Percentiles rank a stretch among this genome's conserved stretches.
Conservation (phyloP, 2,797 vertebrate species). For the Todus mexicanus region DNA sequence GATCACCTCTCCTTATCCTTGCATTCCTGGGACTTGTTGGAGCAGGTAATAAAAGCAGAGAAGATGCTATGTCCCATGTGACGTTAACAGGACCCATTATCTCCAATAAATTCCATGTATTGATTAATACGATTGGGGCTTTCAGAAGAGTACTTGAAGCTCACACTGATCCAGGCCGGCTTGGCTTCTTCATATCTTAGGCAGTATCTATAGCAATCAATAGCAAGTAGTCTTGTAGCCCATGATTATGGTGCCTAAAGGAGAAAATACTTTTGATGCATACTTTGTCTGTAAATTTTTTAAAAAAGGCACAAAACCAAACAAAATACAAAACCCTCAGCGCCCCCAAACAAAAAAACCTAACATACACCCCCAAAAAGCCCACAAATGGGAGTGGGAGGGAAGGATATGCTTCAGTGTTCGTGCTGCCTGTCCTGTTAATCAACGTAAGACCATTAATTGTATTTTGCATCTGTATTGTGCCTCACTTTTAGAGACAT, state of each 20-base stretch:
- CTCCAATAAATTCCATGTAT: neutral
- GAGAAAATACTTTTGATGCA: neutral
- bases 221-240: neutral
- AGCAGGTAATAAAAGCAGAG: constrained; percentile 78
- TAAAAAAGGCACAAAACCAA: neutral
- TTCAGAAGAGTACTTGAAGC: neutral
- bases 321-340: neutral
- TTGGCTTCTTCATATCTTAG: neutral
- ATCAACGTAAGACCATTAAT: neutral
- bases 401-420: neutral
- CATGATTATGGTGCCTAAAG: neutral
- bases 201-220: neutral
- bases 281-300: neutral
- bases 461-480: neutral
- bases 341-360: neutral
- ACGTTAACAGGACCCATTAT: neutral
- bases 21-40: constrained; percentile 91
- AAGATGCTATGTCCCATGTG: neutral
- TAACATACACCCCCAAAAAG: neutral
- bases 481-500: neutral
- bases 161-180: neutral
- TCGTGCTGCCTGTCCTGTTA: neutral
- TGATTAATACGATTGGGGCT: neutral
- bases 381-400: neutral
- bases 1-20: constrained; percentile 94